Evolutionary conservation across 2,113 vertebrate genomes (phyloP), one percentile per base, ranked within the genome.

Genomic region (Mola mola): DNA sequence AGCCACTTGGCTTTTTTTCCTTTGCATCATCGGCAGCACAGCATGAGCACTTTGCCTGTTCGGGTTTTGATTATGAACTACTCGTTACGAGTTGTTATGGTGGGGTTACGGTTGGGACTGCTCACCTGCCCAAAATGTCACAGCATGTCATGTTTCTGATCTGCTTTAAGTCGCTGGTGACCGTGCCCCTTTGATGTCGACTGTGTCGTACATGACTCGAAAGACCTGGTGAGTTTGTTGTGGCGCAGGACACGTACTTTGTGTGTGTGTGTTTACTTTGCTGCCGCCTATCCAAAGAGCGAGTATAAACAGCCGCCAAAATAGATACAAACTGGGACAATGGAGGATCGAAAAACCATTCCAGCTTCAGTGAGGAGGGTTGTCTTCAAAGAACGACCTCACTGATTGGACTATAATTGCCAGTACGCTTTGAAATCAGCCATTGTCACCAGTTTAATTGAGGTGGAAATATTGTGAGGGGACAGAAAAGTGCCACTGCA

Each of bases 401-500:
- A 72, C 66, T 60, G 76, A 79, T 79, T 41, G 31, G 44, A 56
- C 60, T 66, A 68, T 63, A 77, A 85, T 84, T 70, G 72, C 61
- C 11, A 34, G 20, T 34, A 12, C 46, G 37, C 37, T 70, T 56
- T 72, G 63, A 80, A 40, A 59, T 49, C 55, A 29, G 37, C 81
- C 43, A 69, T 78, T 79, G 77, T 79, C 70, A 55, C 57, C 48
- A 29, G 15, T 64, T 72, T 24, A 58, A 79, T 73, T 65, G 16
- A 68, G n/a, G 67, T 22, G 41, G 53, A 81, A 57, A 38, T 62
- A 46, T 68, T 33, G 66, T 42, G n/a, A 78, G 63, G 76, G 77
- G 79, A 84, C 75, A 82, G 81, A 57, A 78, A 79, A 74, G 73
- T 52, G 77, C 77, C 78, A 15, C 62, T 73, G 66, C 57, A 59